phyloP scores from a whole-genome alignment of 2,888 invertebrate genomes.

The Rotaria magnacalcarata region DNA sequence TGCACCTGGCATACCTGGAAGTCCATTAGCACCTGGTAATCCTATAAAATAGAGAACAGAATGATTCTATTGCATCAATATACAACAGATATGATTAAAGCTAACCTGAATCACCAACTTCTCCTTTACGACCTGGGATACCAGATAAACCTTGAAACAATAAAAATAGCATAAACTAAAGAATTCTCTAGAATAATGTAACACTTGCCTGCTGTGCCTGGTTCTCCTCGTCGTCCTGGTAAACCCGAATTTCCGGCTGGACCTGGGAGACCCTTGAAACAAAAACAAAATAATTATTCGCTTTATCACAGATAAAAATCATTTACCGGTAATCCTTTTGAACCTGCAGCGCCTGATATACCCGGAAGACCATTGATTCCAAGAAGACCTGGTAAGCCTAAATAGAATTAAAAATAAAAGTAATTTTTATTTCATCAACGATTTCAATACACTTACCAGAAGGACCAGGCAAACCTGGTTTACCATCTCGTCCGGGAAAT shows the following conservation, averaged over 20 bases:
- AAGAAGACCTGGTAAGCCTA: constrained; percentile 15
- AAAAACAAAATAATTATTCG: background rate
- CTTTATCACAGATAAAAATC: constrained; percentile 61
- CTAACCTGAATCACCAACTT: constrained; percentile 43
- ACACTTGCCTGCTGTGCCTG: constrained; percentile 48
- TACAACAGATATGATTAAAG: background rate
- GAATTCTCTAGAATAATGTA: constrained; percentile 34
- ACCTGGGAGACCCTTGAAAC: constrained; percentile 48
- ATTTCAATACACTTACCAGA: background rate
- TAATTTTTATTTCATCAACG: background rate
- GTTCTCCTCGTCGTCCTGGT: background rate
- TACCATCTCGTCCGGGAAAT: constrained; percentile 14
- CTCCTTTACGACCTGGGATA: constrained; percentile 47
- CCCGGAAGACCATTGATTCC: constrained; percentile 40
- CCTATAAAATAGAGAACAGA: background rate
- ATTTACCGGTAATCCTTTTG: constrained; percentile 60
- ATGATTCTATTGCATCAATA: background rate
- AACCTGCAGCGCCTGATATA: constrained; percentile 34
- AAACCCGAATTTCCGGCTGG: constrained; percentile 40
- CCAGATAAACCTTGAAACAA: constrained; percentile 47
- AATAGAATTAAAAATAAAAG: background rate
- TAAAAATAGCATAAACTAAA: background rate
- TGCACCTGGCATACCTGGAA: constrained; percentile 41
- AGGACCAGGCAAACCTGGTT: background rate
- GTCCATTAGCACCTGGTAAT: constrained; percentile 46